Conservation (phyloP, 2,113 vertebrate genomes). For the Cyprinodon brontotheroides region DNA sequence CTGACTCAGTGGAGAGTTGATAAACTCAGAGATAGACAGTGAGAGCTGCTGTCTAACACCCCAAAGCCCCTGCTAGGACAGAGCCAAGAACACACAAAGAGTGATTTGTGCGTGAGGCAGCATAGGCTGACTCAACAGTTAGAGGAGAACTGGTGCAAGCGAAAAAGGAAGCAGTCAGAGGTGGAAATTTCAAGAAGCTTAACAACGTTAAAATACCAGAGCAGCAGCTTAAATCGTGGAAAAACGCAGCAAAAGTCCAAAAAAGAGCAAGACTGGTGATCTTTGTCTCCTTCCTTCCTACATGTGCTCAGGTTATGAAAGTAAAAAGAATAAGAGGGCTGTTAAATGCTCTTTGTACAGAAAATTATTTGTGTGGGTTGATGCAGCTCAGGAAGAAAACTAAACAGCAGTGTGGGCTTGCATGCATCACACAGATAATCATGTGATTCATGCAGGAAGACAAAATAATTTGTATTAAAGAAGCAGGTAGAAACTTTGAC, state of each 20-base stretch:
- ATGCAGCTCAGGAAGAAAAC: not conserved
- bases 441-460: constrained; percentile 9
- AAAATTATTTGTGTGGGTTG: not conserved
- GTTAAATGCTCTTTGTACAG: not conserved
- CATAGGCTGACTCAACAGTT: constrained; percentile 59
- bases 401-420: not conserved
- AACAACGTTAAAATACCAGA: not conserved
- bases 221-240: not conserved
- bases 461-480: not conserved
- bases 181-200: constrained; percentile 12
- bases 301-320: not conserved
- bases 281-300: constrained; percentile 1
- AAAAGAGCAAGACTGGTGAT: constrained; percentile 4
- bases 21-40: constrained; percentile 39
- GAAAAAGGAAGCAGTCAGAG: constrained; percentile 46
- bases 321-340: constrained; percentile 1
- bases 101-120: constrained; percentile 41
- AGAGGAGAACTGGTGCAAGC: constrained; percentile 24
- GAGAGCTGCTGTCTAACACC: constrained; percentile 45
- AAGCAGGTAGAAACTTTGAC: constrained; percentile 3
- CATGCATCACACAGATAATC: constrained; percentile 5
- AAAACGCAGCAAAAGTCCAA: not conserved
- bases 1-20: constrained; percentile 27
- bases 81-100: constrained; percentile 55
- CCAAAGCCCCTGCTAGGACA: constrained; percentile 24